phyloP scores from a whole-genome alignment of 2,888 invertebrate species.

The Ophioninae sp. region DNA sequence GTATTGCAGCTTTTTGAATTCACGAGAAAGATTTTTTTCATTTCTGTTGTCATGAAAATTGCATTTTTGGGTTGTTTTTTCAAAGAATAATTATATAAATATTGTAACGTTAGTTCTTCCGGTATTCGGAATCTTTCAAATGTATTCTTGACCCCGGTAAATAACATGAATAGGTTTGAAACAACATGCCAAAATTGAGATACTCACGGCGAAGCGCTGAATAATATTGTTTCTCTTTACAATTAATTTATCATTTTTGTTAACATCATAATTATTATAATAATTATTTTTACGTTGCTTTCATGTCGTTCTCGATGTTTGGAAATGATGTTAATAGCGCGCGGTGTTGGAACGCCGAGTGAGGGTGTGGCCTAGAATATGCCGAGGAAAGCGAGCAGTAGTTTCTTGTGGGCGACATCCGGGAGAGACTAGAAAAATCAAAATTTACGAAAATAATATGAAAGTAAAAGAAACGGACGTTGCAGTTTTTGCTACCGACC shows the following conservation, averaged over 20 bases:
- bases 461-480: not conserved
- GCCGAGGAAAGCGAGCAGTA: conserved; percentile 12
- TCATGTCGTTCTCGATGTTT: not conserved
- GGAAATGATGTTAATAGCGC: not conserved
- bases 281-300: not conserved
- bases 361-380: not conserved
- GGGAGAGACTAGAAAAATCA: not conserved
- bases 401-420: not conserved
- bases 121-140: no score
- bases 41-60: not conserved
- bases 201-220: no score
- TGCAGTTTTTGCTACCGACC: not conserved
- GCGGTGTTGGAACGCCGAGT: not conserved
- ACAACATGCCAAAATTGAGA: no score
- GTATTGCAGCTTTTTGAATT: no score
- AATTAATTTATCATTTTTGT: no score
- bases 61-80: not conserved
- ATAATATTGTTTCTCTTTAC: no score
- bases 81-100: no score
- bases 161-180: no score
- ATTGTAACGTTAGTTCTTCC: no score
- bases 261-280: not conserved
- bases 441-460: not conserved
- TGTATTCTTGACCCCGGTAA: no score
- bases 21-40: not conserved